Percentiles rank a stretch among this genome's conserved stretches.
These are phyloP conservation scores for Austrofundulus limnaeus DNA, from an alignment of 2,113 vertebrate genomes.

Conservation along the genomic window DNA sequence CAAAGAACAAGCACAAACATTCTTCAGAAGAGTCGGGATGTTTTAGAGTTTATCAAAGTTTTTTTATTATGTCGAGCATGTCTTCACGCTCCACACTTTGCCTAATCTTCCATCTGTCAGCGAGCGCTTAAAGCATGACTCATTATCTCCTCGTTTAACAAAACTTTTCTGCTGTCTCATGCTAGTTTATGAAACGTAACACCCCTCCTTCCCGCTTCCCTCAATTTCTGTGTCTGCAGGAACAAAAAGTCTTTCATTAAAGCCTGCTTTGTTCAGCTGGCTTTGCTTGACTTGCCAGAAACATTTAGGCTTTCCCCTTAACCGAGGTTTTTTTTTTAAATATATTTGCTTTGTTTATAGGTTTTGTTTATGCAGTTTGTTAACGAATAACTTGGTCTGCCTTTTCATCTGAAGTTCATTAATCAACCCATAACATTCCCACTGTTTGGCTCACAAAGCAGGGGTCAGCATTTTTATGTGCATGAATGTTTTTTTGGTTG, in stretches of 20 bases:
- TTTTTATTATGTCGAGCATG: neutral
- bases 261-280: neutral
- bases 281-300: neutral
- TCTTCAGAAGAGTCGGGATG: no score
- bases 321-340: neutral
- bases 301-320: neutral
- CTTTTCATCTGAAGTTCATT: neutral
- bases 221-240: neutral
- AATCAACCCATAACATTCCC: neutral
- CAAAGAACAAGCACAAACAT: no score
- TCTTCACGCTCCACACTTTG: neutral
- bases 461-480: no score
- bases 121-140: neutral
- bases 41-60: no score
- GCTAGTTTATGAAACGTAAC: neutral
- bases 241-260: slow-evolving; percentile 33
- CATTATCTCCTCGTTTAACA: neutral
- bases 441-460: neutral
- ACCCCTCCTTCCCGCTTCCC: neutral
- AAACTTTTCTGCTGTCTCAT: neutral
- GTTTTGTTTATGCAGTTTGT: neutral
- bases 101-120: neutral
- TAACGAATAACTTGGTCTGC: neutral
- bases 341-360: no score
- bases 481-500: no score